These are phyloP conservation scores for Tupaia tana DNA, from an alignment of 2,113 vertebrate genomes.

Conservation along the genomic window DNA sequence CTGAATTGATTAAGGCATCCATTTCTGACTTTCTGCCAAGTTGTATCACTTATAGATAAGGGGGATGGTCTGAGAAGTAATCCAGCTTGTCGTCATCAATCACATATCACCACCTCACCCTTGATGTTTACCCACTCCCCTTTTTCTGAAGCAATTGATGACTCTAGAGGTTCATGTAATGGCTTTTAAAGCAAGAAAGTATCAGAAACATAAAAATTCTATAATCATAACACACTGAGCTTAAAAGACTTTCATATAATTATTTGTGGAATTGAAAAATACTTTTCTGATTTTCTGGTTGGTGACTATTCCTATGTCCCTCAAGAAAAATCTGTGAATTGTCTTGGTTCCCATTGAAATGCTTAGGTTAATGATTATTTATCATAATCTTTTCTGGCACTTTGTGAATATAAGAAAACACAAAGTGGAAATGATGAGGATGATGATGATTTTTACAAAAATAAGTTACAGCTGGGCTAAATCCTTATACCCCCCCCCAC, in stretches of 20 bases:
- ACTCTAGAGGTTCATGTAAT: neutral
- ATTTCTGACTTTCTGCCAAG: conserved; percentile 44
- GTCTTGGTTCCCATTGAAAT: neutral
- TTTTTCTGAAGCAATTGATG: neutral
- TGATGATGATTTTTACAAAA: neutral
- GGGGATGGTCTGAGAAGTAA: neutral
- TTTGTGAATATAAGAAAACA: neutral
- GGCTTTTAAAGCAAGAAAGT: neutral
- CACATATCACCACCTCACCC: rapidly evolving
- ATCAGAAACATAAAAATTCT: conserved; percentile 4
- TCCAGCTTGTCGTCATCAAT: neutral
- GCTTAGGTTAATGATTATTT: neutral
- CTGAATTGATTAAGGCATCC: conserved; percentile 33
- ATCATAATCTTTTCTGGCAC: neutral
- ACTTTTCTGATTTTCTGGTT: neutral
- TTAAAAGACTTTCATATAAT: neutral
- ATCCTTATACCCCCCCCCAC: neutral
- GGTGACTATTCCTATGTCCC: neutral
- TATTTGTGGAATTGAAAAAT: neutral
- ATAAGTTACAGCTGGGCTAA: neutral
- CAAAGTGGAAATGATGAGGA: neutral
- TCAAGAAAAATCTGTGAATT: neutral
- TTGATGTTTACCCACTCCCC: neutral
- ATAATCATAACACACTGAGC: neutral
- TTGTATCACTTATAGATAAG: conserved; percentile 33